These are phyloP conservation scores for Orchesellides sinensis DNA, from an alignment of 2,888 invertebrate genomes.

Conservation along the genomic window DNA sequence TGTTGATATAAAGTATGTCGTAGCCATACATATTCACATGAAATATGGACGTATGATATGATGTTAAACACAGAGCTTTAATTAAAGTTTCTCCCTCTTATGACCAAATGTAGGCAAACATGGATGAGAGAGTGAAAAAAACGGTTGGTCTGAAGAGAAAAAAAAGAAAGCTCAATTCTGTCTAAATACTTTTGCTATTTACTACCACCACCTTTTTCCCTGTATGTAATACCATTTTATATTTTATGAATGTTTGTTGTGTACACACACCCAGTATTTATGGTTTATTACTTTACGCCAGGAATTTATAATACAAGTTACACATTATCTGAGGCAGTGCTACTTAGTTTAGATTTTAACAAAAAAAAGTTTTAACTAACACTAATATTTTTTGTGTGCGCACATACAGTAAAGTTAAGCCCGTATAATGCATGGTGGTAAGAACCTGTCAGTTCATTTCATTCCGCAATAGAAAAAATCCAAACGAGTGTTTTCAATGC, in stretches of 20 bases:
- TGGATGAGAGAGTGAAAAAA: neutral
- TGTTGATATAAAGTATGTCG: too few species aligned
- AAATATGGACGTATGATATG: slow-evolving; percentile 4
- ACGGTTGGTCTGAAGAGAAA: neutral
- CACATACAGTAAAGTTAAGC: neutral
- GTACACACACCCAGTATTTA: slow-evolving; percentile 48
- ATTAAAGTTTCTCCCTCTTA: slow-evolving; percentile 11
- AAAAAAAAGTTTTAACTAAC: too few species aligned
- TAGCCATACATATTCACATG: too few species aligned
- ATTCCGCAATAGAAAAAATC: neutral
- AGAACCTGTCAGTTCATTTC: slow-evolving; percentile 24
- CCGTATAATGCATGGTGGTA: neutral
- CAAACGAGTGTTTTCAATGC: too few species aligned
- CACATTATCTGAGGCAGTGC: neutral
- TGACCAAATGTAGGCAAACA: slow-evolving; percentile 12
- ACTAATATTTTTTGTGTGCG: neutral
- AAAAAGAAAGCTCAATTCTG: slow-evolving; percentile 8
- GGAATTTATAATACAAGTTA: slow-evolving; percentile 7
- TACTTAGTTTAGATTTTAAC: neutral
- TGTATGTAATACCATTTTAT: neutral
- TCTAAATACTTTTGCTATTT: slow-evolving; percentile 4
- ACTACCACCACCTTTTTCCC: slow-evolving; percentile 4
- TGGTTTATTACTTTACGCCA: slow-evolving; percentile 13
- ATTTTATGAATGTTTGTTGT: slow-evolving; percentile 39
- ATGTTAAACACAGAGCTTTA: neutral